Base-by-base conservation (phyloP, 2,797 vertebrate species). In the Sylvilagus floridanus region DNA sequence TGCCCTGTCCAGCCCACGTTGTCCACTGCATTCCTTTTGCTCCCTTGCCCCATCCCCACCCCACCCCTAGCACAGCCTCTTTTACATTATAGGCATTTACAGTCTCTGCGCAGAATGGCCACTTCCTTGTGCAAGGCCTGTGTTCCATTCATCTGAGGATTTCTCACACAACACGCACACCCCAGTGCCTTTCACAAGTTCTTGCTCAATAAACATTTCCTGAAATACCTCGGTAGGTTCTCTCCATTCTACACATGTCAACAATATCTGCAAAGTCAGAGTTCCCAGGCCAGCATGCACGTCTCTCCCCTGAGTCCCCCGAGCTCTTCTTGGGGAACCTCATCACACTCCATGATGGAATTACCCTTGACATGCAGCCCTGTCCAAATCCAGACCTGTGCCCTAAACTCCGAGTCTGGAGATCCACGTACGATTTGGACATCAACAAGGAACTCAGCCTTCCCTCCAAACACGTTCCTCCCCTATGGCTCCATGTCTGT, bases 191-290 rank as follows among this genome's bases (percentile, higher is more conserved):
- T 86, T 66, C 24, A 13, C 72, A 77, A 81, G 42, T 50, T 65
- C 90, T 94, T 63, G 52, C 60, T 93, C 87, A 72, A 69, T 11
- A 69, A 30, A 73, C 0, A 2, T 75, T 65, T 96, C 65, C n/a
- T 37, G 76, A 91, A 93, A 82, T 14, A 52, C 62, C 28, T 28
- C 60, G 47, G 22, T 54, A 24, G 7, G 5, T 47, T 37, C 76
- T 91, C 73, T 93, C 30, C 83, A 68, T 91, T 90, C 93, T 88
- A 62, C 75, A 66, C 11, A 30, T 79, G 81, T 54, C 72, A 62
- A 10, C 10, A 32, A 35, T 30, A 42, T 91, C 93, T 93, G 87
- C 94, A 95, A 89, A 95, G 93, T 26, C 32, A 7, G 11, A 8
- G 17, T 72, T 26, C 47, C 54, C 62, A 81, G 52, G 37, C 60